Percentiles rank a stretch among this genome's conserved stretches.
phyloP scores from a whole-genome alignment of 2,797 vertebrate genomes.

The Ptychobarbus kaznakovi region DNA sequence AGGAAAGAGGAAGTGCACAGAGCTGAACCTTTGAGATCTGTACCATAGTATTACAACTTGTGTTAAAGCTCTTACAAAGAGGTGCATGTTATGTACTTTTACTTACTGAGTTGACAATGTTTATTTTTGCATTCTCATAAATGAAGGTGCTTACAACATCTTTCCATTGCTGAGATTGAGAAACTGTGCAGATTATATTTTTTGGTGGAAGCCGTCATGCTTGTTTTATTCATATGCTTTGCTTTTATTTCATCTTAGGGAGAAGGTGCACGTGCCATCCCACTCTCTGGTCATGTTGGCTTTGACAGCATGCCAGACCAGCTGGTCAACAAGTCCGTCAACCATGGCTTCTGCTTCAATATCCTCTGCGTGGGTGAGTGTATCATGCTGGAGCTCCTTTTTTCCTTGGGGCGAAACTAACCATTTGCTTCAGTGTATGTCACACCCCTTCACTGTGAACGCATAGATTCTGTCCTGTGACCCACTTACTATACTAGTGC shows the following conservation, averaged over 20 bases:
- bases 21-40: conserved; percentile 49
- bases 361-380: conserved; percentile 99
- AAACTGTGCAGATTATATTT: not conserved
- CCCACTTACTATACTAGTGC: conserved; percentile 45
- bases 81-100: not conserved
- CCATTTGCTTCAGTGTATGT: conserved; percentile 58
- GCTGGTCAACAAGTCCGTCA: conserved; percentile 99
- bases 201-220: conserved; percentile 37
- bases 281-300: conserved; percentile 95
- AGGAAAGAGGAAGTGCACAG: conserved; percentile 84
- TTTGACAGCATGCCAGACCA: conserved; percentile 99
- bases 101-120: not conserved
- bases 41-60: not conserved
- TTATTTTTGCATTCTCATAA: not conserved
- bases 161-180: not conserved
- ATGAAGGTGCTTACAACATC: not conserved
- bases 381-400: conserved; percentile 54
- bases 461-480: conserved; percentile 51
- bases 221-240: conserved; percentile 48
- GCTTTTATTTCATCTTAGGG: conserved; percentile 75
- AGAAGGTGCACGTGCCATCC: conserved; percentile 91
- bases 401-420: conserved; percentile 54
- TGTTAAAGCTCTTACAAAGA: not conserved
- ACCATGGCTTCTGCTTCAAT: conserved; percentile 98
- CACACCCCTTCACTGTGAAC: conserved; percentile 57